A percentile compares a stretch with the other conserved stretches of the same genome.
Conservation (phyloP, 2,113 vertebrate genomes). For the Buteo buteo region DNA sequence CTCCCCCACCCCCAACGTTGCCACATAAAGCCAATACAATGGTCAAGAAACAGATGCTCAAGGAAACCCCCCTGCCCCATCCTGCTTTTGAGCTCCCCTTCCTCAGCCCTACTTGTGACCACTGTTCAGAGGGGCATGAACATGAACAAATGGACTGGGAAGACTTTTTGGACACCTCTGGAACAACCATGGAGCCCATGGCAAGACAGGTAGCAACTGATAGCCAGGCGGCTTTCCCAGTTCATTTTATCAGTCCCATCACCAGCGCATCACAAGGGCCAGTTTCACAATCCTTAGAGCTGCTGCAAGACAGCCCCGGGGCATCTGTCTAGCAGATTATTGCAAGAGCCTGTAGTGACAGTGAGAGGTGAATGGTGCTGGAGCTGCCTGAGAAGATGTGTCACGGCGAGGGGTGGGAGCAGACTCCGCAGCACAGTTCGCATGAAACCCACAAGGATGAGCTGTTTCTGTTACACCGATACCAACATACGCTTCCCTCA, state of each 20-base stretch:
- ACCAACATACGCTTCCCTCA: not conserved
- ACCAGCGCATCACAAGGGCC: rapidly evolving
- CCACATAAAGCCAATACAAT: too few relatives aligned
- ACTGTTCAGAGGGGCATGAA: not conserved
- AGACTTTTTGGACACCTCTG: too few relatives aligned
- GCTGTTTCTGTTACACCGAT: not conserved
- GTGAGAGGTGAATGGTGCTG: not conserved
- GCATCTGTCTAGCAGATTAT: not conserved
- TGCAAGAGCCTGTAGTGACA: not conserved
- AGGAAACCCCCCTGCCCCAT: not conserved
- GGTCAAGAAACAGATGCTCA: not conserved
- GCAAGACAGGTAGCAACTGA: not conserved
- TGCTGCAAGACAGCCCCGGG: not conserved
- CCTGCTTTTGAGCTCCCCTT: not conserved
- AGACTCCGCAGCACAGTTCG: not conserved
- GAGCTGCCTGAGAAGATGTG: not conserved
- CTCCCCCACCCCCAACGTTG: too few relatives aligned
- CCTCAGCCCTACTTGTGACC: not conserved
- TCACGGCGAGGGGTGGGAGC: not conserved
- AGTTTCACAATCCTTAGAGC: not conserved
- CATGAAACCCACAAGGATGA: not conserved
- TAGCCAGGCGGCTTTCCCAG: not conserved
- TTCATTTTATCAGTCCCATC: not conserved
- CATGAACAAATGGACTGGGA: not conserved
- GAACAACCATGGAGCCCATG: not conserved